phyloP scores from a whole-genome alignment of 2,888 invertebrate genomes.

The Drosophila koepferae region DNA sequence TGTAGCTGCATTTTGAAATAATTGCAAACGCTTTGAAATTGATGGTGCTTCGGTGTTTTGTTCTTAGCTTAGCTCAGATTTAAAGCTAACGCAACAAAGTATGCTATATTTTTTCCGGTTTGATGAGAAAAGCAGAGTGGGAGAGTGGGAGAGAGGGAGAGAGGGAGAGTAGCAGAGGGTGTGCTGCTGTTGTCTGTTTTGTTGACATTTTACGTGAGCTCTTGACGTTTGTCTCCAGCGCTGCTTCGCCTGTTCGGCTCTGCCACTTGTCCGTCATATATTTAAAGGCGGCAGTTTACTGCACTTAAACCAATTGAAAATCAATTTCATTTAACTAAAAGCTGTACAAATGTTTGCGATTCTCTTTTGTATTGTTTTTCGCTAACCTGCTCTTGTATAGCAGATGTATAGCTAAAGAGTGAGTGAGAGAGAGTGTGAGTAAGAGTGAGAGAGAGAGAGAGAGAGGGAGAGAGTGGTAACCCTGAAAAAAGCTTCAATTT shows the following conservation, averaged over 20 bases:
- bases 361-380: constrained; percentile 45
- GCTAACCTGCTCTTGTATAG: background rate
- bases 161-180: background rate
- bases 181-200: background rate
- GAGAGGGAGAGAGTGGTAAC: background rate
- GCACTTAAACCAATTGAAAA: constrained; percentile 75
- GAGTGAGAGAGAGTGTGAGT: background rate
- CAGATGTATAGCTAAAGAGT: background rate
- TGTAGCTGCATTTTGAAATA: constrained; percentile 5
- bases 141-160: background rate
- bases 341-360: constrained; percentile 63
- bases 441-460: background rate
- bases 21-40: constrained; percentile 11
- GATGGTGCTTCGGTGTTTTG: background rate
- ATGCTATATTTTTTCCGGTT: constrained; percentile 25
- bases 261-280: constrained; percentile 7
- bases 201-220: constrained; percentile 7
- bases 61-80: constrained; percentile 9
- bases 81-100: constrained; percentile 23
- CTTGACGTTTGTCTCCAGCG: background rate
- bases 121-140: too few relatives aligned
- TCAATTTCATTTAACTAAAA: constrained; percentile 76
- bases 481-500: constrained; percentile 34
- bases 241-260: background rate
- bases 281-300: constrained; percentile 29